These are phyloP conservation scores for Poeciliopsis turrubarensis DNA, from an alignment of 2,113 vertebrate species.

Conservation along the genomic window DNA sequence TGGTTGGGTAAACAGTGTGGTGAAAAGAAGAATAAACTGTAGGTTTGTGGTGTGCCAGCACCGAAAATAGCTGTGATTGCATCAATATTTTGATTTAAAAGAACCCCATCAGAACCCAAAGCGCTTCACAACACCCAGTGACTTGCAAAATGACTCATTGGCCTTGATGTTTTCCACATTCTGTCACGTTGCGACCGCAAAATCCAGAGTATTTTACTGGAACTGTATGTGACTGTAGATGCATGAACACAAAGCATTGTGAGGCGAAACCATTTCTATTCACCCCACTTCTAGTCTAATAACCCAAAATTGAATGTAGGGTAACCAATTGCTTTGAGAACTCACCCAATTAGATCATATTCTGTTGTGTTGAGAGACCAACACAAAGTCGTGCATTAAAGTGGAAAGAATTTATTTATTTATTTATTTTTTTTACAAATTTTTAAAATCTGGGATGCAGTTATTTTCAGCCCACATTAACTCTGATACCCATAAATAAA, in stretches of 20 bases:
- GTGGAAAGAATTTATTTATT: too few species aligned
- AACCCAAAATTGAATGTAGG: too few species aligned
- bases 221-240: neutral
- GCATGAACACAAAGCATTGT: neutral
- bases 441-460: too few species aligned
- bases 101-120: conserved; percentile 37
- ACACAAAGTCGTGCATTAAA: too few species aligned
- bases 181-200: neutral
- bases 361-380: too few species aligned
- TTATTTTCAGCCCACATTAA: neutral
- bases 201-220: neutral
- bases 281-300: too few species aligned
- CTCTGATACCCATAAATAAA: neutral
- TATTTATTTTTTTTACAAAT: too few species aligned
- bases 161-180: neutral
- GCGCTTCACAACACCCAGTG: conserved; percentile 14
- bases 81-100: conserved; percentile 68
- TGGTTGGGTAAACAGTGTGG: conserved; percentile 69
- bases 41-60: conserved; percentile 69
- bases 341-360: too few species aligned
- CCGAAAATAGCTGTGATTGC: conserved; percentile 72
- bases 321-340: too few species aligned
- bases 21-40: conserved; percentile 75
- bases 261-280: neutral
- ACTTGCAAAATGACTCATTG: neutral